Evolutionary conservation across 2,888 invertebrate genomes (phyloP).

Genomic region (Dasysyrphus tricinctus): DNA sequence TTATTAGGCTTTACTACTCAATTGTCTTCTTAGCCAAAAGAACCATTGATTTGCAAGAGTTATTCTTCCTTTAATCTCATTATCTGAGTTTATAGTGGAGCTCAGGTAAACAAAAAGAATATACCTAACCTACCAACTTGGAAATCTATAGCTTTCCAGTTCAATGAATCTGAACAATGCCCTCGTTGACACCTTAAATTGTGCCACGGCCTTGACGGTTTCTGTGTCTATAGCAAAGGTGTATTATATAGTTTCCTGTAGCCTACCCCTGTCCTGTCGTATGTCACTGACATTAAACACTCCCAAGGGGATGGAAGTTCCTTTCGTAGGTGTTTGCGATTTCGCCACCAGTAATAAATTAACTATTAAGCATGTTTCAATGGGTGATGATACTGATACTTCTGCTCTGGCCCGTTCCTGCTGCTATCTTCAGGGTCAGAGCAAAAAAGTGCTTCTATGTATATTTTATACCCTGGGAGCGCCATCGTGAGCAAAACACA

Average conservation of each 20-base stretch:
- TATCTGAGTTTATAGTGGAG: no score
- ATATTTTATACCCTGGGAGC: not conserved
- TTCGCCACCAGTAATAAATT: slow-evolving; percentile 28
- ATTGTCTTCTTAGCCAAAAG: no score
- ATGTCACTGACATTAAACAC: slow-evolving; percentile 12
- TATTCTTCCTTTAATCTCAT: no score
- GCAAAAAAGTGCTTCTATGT: not conserved
- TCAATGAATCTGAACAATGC: slow-evolving; percentile 22
- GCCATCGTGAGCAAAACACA: not conserved
- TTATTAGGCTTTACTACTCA: no score
- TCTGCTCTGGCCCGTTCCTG: not conserved
- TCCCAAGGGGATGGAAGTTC: not conserved
- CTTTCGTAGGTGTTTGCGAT: slow-evolving; percentile 15
- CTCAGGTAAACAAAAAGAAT: not conserved
- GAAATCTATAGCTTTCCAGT: slow-evolving; percentile 30
- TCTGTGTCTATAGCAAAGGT: not conserved
- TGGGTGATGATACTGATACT: slow-evolving; percentile 32
- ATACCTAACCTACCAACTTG: not conserved
- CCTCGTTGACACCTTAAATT: slow-evolving; percentile 35
- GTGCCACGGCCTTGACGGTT: slow-evolving; percentile 27
- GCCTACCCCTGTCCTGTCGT: not conserved
- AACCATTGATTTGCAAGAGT: no score
- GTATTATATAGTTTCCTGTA: no score
- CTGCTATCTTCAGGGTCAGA: not conserved
- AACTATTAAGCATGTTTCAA: slow-evolving; percentile 27